These are phyloP conservation scores for Helleia helle DNA, from an alignment of 2,888 invertebrate genomes.

Conservation along the genomic window DNA sequence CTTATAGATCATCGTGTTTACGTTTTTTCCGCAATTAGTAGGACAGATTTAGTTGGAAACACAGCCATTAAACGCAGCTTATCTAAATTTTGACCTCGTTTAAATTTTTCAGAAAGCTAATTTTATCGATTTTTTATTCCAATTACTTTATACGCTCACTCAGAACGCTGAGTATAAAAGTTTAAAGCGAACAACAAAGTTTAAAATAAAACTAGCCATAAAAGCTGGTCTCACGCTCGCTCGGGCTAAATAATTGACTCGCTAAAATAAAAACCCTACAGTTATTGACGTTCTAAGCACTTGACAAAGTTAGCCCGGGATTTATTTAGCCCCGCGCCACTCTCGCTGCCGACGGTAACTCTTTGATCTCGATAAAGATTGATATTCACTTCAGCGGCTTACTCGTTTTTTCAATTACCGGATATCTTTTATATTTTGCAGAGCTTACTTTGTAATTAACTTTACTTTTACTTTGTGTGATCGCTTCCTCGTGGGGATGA, in stretches of 20 bases:
- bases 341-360: conserved; percentile 1
- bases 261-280: conserved; percentile 14
- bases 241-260: conserved; percentile 16
- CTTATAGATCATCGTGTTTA: no score
- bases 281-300: conserved; percentile 15
- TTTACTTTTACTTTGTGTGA: no score
- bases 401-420: conserved; percentile 2
- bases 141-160: conserved; percentile 1
- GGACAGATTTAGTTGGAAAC: no score
- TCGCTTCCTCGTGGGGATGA: no score
- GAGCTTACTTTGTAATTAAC: no score
- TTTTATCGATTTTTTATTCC: not conserved
- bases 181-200: conserved; percentile 9
- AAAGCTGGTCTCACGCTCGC: conserved; percentile 11
- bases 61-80: no score
- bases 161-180: not conserved
- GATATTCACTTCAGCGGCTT: conserved; percentile 1
- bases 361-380: conserved; percentile 7
- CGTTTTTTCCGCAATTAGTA: no score
- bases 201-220: conserved; percentile 11
- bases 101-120: not conserved
- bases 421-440: conserved; percentile 1
- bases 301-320: conserved; percentile 12
- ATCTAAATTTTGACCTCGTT: not conserved
- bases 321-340: conserved; percentile 10